Evolutionary conservation across 1,140 invertebrate genomes (phyloP), one percentile per base, ranked within the genome.

Genomic region (Anastatus disparis): DNA sequence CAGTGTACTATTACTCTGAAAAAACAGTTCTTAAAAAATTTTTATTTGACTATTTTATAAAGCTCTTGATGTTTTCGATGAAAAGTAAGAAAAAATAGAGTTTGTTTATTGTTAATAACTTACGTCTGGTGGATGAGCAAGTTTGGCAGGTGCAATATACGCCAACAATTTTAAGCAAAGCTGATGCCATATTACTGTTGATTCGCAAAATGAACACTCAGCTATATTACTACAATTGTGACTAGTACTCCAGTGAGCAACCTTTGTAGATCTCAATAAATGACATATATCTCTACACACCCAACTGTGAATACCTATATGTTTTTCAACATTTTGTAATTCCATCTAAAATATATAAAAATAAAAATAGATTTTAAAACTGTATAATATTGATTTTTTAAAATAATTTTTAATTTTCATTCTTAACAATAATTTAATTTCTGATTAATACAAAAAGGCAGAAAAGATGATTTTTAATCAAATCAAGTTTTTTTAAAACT

Each of bases 181-280:
- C 82, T 98, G 96, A 86, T 98, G 95, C 92, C 96, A 98, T 80
- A 97, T 92, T 9, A 96, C 93, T 52, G 92, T 91, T 46, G 96
- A 93, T 82, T 97, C 95, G 84, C 97, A 99, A 79, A 94, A 95
- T 27, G 91, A 88, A 83, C 97, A 99, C 77, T 96, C 94, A 9
- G 86, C 84, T 56, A 89, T 87, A 0, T 87, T 66, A 38, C 81
- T 82, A 80, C 94, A 95, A 1, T 87, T 87, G 81, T 96, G 93
- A 50, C 86, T 89, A 44, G 90, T 91, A 70, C 91, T 90, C 90
- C 93, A 94, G 35, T 89, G 86, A 50, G 92, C 90, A 6, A 89
- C 90, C 13, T 97, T 87, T 90, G 97, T 97, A 69, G 91, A 90
- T 74, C 94, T 92, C 71, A 98, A 87, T 12, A 98, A 85, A 52